A percentile compares a stretch with the other conserved stretches of the same genome.
Conservation (phyloP, 1,140 invertebrate genomes). For the Zaprionus inermis region DNA sequence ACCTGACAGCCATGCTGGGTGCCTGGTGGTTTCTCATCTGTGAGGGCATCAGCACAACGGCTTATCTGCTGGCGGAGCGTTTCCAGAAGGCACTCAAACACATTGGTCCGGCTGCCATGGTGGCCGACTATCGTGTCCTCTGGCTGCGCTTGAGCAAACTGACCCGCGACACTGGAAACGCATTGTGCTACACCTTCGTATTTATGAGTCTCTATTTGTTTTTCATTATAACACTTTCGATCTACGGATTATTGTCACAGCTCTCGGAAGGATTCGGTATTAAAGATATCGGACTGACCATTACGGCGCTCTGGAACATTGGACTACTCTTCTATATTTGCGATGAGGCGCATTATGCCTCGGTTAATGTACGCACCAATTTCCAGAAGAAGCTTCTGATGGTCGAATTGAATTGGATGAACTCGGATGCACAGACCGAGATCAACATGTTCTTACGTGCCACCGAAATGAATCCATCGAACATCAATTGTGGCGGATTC, state of each 20-base stretch:
- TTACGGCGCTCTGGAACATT: conserved; percentile 87
- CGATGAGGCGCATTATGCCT: conserved; percentile 88
- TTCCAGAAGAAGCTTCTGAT: conserved; percentile 89
- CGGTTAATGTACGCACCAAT: conserved; percentile 87
- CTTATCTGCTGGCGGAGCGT: conserved; percentile 87
- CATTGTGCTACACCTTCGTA: conserved; percentile 87
- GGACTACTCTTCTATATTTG: conserved; percentile 88
- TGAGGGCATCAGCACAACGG: conserved; percentile 86
- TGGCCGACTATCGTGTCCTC: conserved; percentile 87
- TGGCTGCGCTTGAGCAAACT: conserved; percentile 88
- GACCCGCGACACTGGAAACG: conserved; percentile 87
- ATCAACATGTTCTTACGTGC: conserved; percentile 89
- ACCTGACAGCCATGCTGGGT: conserved; percentile 87
- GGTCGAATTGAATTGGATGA: conserved; percentile 89
- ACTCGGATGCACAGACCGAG: conserved; percentile 87
- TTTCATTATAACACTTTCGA: conserved; percentile 88
- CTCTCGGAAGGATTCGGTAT: conserved; percentile 88
- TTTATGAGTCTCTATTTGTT: conserved; percentile 88
- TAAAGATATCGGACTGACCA: conserved; percentile 87
- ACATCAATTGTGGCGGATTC: conserved; percentile 88
- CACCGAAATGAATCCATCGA: conserved; percentile 89
- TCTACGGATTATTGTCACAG: conserved; percentile 88
- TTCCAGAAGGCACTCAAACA: conserved; percentile 88
- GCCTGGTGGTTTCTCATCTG: conserved; percentile 88
- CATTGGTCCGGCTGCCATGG: conserved; percentile 87